These are phyloP conservation scores for Mylabris phalerata DNA, from an alignment of 1,140 invertebrate species.

Conservation along the genomic window DNA sequence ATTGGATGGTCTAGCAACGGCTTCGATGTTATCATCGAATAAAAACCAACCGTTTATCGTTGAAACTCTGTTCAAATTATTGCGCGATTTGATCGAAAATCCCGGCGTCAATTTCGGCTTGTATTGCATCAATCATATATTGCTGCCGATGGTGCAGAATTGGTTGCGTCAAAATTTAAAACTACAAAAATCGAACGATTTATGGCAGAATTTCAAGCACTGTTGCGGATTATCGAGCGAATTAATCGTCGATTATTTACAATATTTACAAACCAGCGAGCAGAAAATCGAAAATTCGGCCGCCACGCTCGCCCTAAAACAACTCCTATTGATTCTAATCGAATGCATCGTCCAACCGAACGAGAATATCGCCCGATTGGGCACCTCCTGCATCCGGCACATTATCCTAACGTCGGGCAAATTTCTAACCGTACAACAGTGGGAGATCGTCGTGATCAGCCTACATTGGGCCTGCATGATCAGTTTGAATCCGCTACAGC, in stretches of 20 bases:
- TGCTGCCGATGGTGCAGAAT: conserved; percentile 82
- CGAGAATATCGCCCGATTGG: conserved; percentile 79
- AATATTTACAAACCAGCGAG: conserved; percentile 47
- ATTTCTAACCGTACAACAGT: conserved; percentile 70
- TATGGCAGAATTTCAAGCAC: conserved; percentile 86
- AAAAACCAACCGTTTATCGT: conserved; percentile 80
- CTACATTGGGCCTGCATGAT: conserved; percentile 75
- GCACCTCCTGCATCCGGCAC: conserved; percentile 89
- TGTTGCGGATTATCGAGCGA: conserved; percentile 87
- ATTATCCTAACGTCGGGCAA: conserved; percentile 77
- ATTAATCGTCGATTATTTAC: conserved; percentile 77
- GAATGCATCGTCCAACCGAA: conserved; percentile 86
- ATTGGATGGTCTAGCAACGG: conserved; percentile 80
- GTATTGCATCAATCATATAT: conserved; percentile 82
- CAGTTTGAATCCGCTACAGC: conserved; percentile 74
- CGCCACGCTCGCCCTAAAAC: conserved; percentile 75
- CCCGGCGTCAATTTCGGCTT: conserved; percentile 80
- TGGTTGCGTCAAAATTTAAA: conserved; percentile 71
- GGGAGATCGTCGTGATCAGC: conserved; percentile 73
- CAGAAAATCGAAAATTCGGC: conserved; percentile 47
- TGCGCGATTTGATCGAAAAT: conserved; percentile 66
- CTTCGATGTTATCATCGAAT: conserved; percentile 70
- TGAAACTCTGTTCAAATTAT: conserved; percentile 77
- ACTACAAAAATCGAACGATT: conserved; percentile 63
- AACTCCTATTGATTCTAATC: conserved; percentile 77